Base-by-base conservation (phyloP, 2,797 vertebrate species). In the Natrix natrix region DNA sequence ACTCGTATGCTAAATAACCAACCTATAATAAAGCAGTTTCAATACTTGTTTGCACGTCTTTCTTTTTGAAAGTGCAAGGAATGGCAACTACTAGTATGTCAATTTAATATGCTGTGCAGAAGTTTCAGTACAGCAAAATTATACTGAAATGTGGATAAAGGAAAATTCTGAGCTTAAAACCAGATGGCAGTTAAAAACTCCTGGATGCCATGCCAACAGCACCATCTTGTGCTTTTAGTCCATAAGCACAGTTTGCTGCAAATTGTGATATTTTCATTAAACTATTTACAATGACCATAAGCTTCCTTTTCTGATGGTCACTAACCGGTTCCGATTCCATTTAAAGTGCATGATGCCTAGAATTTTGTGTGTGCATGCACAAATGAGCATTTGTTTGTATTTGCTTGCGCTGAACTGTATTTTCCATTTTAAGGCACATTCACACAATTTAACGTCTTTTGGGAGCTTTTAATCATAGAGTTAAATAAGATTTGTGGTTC, bases 171-270 rank as follows among this genome's bases (percentile, higher is more conserved):
- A 86, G 37, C 54, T n/a, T 12, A 52, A 87, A 83, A 32, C 2
- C 37, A 52, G 52, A 88, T 48, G 13, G 32, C 8, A 88, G 57
- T 37, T 91, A 66, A 32, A 57, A 91, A n/a, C 22, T 57, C 57
- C 16, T 43, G 55, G 89, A 91, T 88, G 43, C 86, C 43, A 22
- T 89, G 94, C 86, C 92, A 88, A 94, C 86, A 94, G 94, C 92
- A 92, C 94, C 94, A 94, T 87, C 94, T 94, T 86, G 93, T 94
- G 93, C 69, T 89, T 66, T 66, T 54, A 89, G 86, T 83, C 87
- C 57, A 63, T 54, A 91, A 91, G 69, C 74, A 91, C 93, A 94
- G 8, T 91, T 37, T 69, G 32, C 69, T 37, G 69, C 69, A 74
- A 74, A 37, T 6, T 37, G 14, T 3, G n/a, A 16, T 37, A 43